Conservation (phyloP, 2,888 invertebrate genomes). For the Drosophila kambysellisi region DNA sequence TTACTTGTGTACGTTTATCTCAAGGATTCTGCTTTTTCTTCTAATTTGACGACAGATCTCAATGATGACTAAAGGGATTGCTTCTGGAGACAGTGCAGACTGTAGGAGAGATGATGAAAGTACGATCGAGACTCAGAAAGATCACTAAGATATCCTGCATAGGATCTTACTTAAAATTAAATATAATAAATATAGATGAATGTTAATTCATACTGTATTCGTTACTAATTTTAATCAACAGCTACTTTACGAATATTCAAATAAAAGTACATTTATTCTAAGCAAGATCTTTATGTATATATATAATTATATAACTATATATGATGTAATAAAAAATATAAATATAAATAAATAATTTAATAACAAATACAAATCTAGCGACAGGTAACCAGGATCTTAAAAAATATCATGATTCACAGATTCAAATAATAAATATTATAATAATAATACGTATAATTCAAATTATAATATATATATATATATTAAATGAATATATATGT, state of each 20-base stretch:
- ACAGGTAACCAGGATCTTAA: neutral
- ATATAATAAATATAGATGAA: neutral
- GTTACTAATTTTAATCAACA: neutral
- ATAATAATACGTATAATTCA: neutral
- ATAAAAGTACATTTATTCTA: too few species aligned
- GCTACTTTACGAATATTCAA: neutral
- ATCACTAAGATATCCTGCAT: neutral
- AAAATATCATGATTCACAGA: neutral
- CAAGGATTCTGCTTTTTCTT: conserved; percentile 22
- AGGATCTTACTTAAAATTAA: neutral
- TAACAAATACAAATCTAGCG: neutral
- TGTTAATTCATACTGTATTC: neutral
- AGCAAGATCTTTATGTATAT: neutral
- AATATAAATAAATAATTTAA: neutral
- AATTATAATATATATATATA: too few species aligned
- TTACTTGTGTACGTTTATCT: conserved; percentile 55
- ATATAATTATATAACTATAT: too few species aligned
- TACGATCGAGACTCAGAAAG: neutral
- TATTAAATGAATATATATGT: neutral
- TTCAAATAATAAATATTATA: neutral
- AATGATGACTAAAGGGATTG: conserved; percentile 17
- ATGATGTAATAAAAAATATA: too few species aligned
- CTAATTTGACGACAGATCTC: conserved; percentile 22
- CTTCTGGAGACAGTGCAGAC: neutral
- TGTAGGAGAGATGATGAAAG: neutral